Percentiles rank a stretch among this genome's conserved stretches.
Conservation (phyloP, 2,113 vertebrate genomes). For the Alectura lathami region DNA sequence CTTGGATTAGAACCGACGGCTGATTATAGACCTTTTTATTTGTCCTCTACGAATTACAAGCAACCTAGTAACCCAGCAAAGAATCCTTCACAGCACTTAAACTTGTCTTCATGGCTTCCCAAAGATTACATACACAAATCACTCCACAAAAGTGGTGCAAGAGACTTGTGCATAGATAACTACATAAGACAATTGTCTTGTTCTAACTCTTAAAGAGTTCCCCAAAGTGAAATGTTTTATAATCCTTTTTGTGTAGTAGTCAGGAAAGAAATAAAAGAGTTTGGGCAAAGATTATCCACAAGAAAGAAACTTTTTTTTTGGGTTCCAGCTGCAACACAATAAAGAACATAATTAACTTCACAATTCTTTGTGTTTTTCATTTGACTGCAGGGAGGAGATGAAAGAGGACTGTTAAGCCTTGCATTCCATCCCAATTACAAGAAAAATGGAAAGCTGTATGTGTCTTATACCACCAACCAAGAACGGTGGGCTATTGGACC, state of each 20-base stretch:
- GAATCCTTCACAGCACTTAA: conserved; percentile 91
- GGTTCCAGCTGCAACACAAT: conserved; percentile 86
- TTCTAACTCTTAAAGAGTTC: conserved; percentile 80
- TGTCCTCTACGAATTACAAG: conserved; percentile 91
- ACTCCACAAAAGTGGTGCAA: conserved; percentile 86
- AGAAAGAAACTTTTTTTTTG: conserved; percentile 78
- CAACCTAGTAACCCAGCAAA: conserved; percentile 88
- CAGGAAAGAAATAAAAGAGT: conserved; percentile 81
- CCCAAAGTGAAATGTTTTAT: conserved; percentile 91
- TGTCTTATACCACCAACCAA: conserved; percentile 99
- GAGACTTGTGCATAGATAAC: conserved; percentile 83
- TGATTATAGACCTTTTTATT: conserved; percentile 91
- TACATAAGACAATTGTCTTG: conserved; percentile 83
- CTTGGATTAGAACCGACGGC: conserved; percentile 86
- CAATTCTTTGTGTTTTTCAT: conserved; percentile 96
- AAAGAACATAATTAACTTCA: conserved; percentile 97
- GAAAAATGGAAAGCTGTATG: conserved; percentile 99
- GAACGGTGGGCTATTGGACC: conserved; percentile 98
- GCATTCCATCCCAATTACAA: conserved; percentile 99
- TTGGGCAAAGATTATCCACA: conserved; percentile 82
- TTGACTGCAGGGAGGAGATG: conserved; percentile 99
- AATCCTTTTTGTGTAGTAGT: conserved; percentile 91
- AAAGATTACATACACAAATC: conserved; percentile 96
- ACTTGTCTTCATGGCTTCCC: conserved; percentile 88
- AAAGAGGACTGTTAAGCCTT: conserved; percentile 98